phyloP scores from a whole-genome alignment of 1,140 invertebrate species.

The Cheumatopsyche charites region DNA sequence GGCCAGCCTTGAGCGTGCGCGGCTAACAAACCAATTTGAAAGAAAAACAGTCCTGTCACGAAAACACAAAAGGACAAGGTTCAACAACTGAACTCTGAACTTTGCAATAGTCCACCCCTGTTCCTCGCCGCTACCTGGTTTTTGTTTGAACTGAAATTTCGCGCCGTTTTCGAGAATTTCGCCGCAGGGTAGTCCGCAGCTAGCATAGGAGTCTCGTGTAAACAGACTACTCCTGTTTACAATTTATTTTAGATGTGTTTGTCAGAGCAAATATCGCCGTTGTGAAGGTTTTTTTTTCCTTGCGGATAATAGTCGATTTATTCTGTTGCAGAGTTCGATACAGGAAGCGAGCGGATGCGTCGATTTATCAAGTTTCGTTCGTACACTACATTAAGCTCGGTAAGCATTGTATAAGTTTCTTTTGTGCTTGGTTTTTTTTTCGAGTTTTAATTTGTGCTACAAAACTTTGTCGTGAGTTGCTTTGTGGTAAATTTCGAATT shows the following conservation, averaged over 20 bases:
- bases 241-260: too few relatives aligned
- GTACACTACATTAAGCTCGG: slow-evolving; percentile 60
- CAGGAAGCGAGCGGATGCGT: slow-evolving; percentile 57
- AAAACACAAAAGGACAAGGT: slow-evolving; percentile 30
- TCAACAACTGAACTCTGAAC: slow-evolving; percentile 35
- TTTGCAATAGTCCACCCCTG: neutral
- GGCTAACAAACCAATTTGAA: slow-evolving; percentile 35
- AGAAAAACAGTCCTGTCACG: slow-evolving; percentile 25
- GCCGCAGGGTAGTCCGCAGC: neutral
- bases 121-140: neutral
- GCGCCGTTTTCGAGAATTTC: neutral
- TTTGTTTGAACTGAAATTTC: neutral
- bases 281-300: neutral
- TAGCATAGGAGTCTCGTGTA: too few relatives aligned
- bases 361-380: slow-evolving; percentile 62
- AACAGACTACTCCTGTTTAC: too few relatives aligned
- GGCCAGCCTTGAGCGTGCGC: neutral
- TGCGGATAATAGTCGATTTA: slow-evolving; percentile 31
- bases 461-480: too few relatives aligned
- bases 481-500: too few relatives aligned
- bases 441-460: neutral
- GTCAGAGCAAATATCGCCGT: too few relatives aligned
- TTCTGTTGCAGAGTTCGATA: slow-evolving; percentile 61
- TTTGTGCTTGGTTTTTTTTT: neutral
- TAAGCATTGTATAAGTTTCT: slow-evolving; percentile 49